phyloP scores from a whole-genome alignment of 2,797 vertebrate species.

The Myotis findleyi region DNA sequence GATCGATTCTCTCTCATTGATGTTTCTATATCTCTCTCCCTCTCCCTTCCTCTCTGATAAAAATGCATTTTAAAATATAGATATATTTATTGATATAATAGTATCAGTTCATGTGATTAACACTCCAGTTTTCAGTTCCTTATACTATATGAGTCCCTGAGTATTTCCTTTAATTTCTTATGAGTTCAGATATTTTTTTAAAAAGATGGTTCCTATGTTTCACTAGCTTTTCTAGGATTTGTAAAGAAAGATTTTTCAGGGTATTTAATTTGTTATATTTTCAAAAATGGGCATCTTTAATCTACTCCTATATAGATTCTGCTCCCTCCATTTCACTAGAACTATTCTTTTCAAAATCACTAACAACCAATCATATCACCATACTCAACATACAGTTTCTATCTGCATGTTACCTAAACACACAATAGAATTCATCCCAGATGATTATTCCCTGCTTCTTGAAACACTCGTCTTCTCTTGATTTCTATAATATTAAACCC shows the following conservation, averaged over 20 bases:
- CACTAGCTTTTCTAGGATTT: neutral
- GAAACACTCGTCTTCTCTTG: neutral
- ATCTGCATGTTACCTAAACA: neutral
- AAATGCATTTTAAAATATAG: too few relatives aligned
- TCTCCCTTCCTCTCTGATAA: too few relatives aligned
- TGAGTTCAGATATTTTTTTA: neutral
- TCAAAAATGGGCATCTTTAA: neutral
- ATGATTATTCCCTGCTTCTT: neutral
- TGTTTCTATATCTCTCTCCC: too few relatives aligned
- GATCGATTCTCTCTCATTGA: too few relatives aligned
- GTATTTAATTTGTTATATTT: conserved; percentile 5
- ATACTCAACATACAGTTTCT: neutral
- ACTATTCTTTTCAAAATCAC: conserved; percentile 4
- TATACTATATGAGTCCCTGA: neutral
- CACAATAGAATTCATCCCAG: neutral
- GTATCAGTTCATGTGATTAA: neutral
- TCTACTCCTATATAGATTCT: neutral
- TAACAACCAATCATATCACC: neutral
- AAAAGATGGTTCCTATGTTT: neutral
- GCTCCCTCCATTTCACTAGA: neutral
- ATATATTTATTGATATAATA: neutral
- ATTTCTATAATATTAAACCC: neutral
- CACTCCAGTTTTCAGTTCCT: neutral
- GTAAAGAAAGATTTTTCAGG: neutral
- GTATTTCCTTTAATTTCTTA: conserved; percentile 9